phyloP scores from a whole-genome alignment of 2,113 vertebrate genomes.

The Gallinago undulata region DNA sequence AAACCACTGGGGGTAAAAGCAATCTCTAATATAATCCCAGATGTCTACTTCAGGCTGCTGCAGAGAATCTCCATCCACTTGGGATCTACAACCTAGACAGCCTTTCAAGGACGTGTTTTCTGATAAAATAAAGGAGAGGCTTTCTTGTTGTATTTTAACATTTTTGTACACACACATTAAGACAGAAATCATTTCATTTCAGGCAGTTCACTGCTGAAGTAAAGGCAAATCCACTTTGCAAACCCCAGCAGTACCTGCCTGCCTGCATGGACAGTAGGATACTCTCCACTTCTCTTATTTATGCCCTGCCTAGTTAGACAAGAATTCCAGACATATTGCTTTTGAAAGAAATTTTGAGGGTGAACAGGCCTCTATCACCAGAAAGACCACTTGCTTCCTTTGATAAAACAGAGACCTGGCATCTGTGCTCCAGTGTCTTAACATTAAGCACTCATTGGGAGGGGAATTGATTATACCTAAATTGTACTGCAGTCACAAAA shows the following conservation, averaged over 20 bases:
- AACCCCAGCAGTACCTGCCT: not conserved
- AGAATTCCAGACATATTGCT: not conserved
- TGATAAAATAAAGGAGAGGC: not conserved
- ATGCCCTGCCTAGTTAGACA: not conserved
- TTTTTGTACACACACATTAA: not conserved
- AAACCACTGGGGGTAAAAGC: not conserved
- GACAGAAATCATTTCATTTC: not conserved
- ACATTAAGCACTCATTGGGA: not conserved
- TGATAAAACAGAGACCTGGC: not conserved
- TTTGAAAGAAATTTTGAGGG: not conserved
- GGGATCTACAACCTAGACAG: not conserved
- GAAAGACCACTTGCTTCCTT: not conserved
- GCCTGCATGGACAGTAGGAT: too few relatives aligned
- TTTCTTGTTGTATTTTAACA: not conserved
- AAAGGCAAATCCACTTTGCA: not conserved
- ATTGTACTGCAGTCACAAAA: not conserved
- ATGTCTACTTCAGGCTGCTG: not conserved
- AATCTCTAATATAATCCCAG: not conserved
- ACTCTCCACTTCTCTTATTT: not conserved
- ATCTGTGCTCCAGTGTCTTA: not conserved
- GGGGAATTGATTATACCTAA: not conserved
- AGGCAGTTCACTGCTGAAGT: not conserved
- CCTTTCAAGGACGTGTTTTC: not conserved
- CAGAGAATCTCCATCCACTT: not conserved
- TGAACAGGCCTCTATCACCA: not conserved